A percentile compares a stretch with the other conserved stretches of the same genome.
Conservation (phyloP, 2,888 invertebrate species). For the Dicranocentrus wangi region DNA sequence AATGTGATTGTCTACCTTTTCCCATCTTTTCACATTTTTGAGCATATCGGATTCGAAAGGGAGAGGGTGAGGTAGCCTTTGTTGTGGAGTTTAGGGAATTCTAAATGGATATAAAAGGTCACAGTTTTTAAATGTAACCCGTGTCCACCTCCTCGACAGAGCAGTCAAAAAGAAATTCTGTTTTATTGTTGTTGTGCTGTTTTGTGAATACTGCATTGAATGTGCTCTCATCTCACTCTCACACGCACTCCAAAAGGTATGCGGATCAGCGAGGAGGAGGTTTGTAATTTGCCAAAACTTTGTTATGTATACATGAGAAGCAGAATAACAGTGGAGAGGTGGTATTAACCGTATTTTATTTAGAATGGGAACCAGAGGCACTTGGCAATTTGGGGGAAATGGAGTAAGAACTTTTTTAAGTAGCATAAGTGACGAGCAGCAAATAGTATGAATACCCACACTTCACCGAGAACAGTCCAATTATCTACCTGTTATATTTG, state of each 20-base stretch:
- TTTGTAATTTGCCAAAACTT: too few species aligned
- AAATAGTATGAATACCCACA: slow-evolving; percentile 8
- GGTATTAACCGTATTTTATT: too few species aligned
- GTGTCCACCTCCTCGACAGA: too few species aligned
- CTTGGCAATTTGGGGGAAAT: slow-evolving; percentile 16
- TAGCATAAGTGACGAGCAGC: slow-evolving; percentile 28
- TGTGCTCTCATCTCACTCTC: too few species aligned
- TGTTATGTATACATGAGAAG: too few species aligned
- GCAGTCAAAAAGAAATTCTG: too few species aligned
- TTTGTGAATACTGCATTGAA: too few species aligned
- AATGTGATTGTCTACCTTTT: neutral
- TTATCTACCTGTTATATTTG: slow-evolving; percentile 26
- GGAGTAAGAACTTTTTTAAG: slow-evolving; percentile 8
- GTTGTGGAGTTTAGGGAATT: neutral
- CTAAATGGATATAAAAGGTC: neutral
- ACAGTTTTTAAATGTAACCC: neutral
- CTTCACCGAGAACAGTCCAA: slow-evolving; percentile 26
- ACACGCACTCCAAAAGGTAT: too few species aligned
- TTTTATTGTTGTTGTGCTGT: too few species aligned
- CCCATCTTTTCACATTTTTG: neutral
- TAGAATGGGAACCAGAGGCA: neutral
- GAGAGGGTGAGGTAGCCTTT: neutral
- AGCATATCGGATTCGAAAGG: too few species aligned
- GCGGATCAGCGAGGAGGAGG: too few species aligned
- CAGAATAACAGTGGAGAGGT: too few species aligned